Conservation (phyloP, 2,888 invertebrate species). For the Tinea trinotella region DNA sequence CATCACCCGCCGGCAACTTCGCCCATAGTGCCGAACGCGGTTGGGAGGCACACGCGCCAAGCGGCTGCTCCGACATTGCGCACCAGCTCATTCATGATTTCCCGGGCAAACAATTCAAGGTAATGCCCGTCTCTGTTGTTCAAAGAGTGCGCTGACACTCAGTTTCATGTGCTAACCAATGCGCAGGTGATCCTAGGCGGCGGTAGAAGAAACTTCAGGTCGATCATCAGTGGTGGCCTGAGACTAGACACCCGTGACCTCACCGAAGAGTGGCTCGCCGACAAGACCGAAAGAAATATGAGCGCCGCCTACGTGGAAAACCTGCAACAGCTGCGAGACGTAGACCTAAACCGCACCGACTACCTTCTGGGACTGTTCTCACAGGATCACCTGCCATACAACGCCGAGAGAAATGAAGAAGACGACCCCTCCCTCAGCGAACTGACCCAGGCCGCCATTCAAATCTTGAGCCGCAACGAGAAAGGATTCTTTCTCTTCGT, state of each 20-base stretch:
- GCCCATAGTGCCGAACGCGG: conserved; percentile 78
- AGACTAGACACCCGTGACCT: conserved; percentile 72
- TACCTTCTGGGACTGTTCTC: conserved; percentile 62
- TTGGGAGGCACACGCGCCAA: conserved; percentile 79
- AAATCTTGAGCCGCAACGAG: conserved; percentile 60
- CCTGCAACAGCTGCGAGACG: conserved; percentile 47
- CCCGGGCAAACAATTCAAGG: conserved; percentile 73
- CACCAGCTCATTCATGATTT: conserved; percentile 71
- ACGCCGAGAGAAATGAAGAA: conserved; percentile 36
- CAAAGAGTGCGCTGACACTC: too few relatives aligned
- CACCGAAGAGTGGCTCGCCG: conserved; percentile 71
- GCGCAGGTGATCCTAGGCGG: conserved; percentile 68
- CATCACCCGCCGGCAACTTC: conserved; percentile 80
- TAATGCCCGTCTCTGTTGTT: too few relatives aligned
- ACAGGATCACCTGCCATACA: conserved; percentile 60
- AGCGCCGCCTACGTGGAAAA: conserved; percentile 60
- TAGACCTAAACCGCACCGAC: conserved; percentile 50
- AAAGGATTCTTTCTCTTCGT: conserved; percentile 78
- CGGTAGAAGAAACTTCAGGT: conserved; percentile 65
- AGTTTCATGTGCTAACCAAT: too few relatives aligned
- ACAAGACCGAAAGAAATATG: conserved; percentile 31
- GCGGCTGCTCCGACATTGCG: conserved; percentile 78
- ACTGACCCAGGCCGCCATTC: conserved; percentile 74
- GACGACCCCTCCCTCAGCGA: conserved; percentile 73
- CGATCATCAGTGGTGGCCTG: conserved; percentile 59